Conservation (phyloP, 2,888 invertebrate species). For the Arrhopalites spinosus region DNA sequence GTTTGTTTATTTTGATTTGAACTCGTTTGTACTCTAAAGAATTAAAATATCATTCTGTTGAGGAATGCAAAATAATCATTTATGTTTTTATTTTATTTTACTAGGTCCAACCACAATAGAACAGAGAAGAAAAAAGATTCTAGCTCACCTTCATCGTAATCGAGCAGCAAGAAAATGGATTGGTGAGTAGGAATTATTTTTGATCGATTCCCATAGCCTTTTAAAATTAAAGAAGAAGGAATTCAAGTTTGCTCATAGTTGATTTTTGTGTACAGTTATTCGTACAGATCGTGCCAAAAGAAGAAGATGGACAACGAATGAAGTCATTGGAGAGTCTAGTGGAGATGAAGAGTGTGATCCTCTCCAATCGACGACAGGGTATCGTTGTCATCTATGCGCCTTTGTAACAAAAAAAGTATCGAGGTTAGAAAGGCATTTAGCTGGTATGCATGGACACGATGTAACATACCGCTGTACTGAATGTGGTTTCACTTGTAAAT, state of each 20-base stretch:
- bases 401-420: conserved; percentile 63
- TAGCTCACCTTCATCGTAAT: conserved; percentile 48
- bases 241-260: too few species aligned
- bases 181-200: not conserved
- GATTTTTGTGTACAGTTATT: conserved; percentile 30
- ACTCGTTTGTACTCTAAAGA: not conserved
- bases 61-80: not conserved
- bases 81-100: conserved; percentile 1
- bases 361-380: conserved; percentile 49
- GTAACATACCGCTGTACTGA: conserved; percentile 67
- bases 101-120: conserved; percentile 47
- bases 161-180: conserved; percentile 50
- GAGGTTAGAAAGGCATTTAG: conserved; percentile 65
- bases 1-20: not conserved
- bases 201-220: too few species aligned
- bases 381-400: conserved; percentile 64
- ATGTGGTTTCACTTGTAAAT: conserved; percentile 68
- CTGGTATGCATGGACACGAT: conserved; percentile 65
- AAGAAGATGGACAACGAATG: conserved; percentile 45
- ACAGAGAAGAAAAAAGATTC: conserved; percentile 46
- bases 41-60: not conserved
- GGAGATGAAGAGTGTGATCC: conserved; percentile 56
- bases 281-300: conserved; percentile 47
- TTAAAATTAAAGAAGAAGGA: too few species aligned
- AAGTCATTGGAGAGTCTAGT: conserved; percentile 50